These are phyloP conservation scores for Coenobita brevimanus DNA, from an alignment of 1,140 invertebrate species.

Conservation along the genomic window DNA sequence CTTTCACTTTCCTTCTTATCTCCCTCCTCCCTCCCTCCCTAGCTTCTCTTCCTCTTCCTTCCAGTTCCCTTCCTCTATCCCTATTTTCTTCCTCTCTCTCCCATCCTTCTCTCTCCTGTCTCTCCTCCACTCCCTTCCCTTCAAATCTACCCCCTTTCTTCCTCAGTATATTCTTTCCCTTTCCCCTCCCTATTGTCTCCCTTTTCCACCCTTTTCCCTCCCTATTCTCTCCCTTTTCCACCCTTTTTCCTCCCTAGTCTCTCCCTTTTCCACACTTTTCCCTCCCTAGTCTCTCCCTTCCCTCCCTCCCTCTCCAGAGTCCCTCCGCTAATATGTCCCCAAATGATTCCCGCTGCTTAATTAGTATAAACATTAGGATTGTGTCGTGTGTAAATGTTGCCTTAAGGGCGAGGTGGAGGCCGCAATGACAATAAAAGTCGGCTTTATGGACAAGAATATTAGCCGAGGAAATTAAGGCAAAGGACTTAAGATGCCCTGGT, in stretches of 20 bases:
- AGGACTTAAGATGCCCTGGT: conserved; percentile 52
- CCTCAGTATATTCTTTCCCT: too few species aligned
- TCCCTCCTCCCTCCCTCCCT: not conserved
- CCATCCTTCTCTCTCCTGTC: too few species aligned
- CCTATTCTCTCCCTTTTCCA: too few species aligned
- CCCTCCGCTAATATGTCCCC: conserved; percentile 43
- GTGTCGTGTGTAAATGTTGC: conserved; percentile 64
- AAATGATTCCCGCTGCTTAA: conserved; percentile 58
- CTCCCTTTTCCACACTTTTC: not conserved
- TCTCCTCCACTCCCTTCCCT: too few species aligned
- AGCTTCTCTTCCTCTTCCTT: not conserved
- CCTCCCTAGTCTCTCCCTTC: not conserved
- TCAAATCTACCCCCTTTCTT: too few species aligned
- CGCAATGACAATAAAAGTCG: conserved; percentile 66
- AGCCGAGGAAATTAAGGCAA: conserved; percentile 61
- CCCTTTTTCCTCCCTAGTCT: too few species aligned
- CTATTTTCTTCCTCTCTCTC: too few species aligned
- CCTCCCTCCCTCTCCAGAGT: not conserved
- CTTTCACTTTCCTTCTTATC: not conserved
- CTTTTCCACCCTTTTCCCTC: too few species aligned
- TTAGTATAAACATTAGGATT: conserved; percentile 65
- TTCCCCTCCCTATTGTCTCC: too few species aligned
- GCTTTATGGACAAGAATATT: conserved; percentile 63
- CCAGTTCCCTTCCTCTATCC: too few species aligned
- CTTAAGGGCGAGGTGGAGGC: conserved; percentile 60